Conservation (phyloP, 2,888 invertebrate species). For the Caradrina kadenii region DNA sequence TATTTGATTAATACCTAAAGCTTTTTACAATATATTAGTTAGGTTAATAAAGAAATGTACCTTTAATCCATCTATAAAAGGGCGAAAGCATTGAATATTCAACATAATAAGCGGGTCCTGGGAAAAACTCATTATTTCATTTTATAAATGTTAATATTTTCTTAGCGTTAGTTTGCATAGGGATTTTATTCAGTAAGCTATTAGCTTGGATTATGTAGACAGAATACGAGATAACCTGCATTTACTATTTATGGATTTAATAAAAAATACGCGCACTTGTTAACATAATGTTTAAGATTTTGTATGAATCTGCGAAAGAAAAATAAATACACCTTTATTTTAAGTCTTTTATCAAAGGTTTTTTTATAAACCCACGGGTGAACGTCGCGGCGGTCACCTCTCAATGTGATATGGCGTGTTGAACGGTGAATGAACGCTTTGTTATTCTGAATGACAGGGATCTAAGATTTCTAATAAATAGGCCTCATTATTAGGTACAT, state of each 20-base stretch:
- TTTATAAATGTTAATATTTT: conserved; percentile 57
- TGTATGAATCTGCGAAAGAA: conserved; percentile 9
- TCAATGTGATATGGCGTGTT: background rate
- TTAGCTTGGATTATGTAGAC: conserved; percentile 43
- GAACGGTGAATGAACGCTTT: background rate
- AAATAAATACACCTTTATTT: conserved; percentile 20
- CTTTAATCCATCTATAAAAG: conserved; percentile 14
- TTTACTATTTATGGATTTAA: conserved; percentile 42
- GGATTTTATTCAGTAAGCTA: conserved; percentile 48
- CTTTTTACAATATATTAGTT: conserved; percentile 8
- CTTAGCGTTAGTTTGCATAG: conserved; percentile 44
- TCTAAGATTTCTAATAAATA: background rate
- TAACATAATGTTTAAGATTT: conserved; percentile 19
- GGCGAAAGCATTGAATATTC: conserved; percentile 54
- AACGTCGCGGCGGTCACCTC: conserved; percentile 1
- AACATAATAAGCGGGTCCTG: conserved; percentile 38
- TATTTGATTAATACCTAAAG: conserved; percentile 7
- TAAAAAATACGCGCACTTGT: conserved; percentile 19
- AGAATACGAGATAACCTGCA: conserved; percentile 46
- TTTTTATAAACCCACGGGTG: background rate
- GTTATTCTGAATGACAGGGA: background rate
- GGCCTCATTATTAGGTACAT: background rate
- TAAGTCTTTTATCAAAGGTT: background rate
- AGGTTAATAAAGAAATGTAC: conserved; percentile 1
- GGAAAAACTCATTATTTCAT: conserved; percentile 46